These are phyloP conservation scores for Phorcus lineatus DNA, from an alignment of 2,888 invertebrate genomes.

Conservation along the genomic window DNA sequence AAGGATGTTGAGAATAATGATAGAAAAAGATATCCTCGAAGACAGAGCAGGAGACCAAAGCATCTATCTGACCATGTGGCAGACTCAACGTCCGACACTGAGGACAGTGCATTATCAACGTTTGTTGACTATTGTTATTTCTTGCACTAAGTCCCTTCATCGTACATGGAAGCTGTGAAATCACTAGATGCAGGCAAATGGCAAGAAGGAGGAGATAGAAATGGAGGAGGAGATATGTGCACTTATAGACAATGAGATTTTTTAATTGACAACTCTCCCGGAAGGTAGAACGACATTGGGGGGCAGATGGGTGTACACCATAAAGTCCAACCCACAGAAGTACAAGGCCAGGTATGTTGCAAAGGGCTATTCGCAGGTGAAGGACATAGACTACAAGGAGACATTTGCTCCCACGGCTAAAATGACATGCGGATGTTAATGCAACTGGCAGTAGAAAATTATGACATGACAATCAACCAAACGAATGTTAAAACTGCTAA, in stretches of 20 bases:
- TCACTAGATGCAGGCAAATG: slow-evolving; percentile 30
- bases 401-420: slow-evolving; percentile 49
- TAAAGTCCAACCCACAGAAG: slow-evolving; percentile 30
- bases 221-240: slow-evolving; percentile 42
- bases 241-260: slow-evolving; percentile 41
- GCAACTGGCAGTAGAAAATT: slow-evolving; percentile 43
- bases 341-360: slow-evolving; percentile 44
- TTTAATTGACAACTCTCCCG: slow-evolving; percentile 34
- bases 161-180: slow-evolving; percentile 34
- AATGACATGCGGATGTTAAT: slow-evolving; percentile 38
- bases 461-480: slow-evolving; percentile 36
- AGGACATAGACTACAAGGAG: slow-evolving; percentile 44
- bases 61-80: slow-evolving; percentile 33
- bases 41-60: slow-evolving; percentile 17
- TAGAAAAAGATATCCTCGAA: neutral
- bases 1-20: no score
- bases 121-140: slow-evolving; percentile 41
- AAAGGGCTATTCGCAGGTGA: no score
- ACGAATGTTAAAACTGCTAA: no score
- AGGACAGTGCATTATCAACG: no score
- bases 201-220: slow-evolving; percentile 33
- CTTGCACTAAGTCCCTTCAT: slow-evolving; percentile 23
- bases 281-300: slow-evolving; percentile 34
- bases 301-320: slow-evolving; percentile 42
- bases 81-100: no score